These are phyloP conservation scores for Ptiloglossa arizonensis DNA, from an alignment of 1,140 invertebrate species.

Conservation along the genomic window DNA sequence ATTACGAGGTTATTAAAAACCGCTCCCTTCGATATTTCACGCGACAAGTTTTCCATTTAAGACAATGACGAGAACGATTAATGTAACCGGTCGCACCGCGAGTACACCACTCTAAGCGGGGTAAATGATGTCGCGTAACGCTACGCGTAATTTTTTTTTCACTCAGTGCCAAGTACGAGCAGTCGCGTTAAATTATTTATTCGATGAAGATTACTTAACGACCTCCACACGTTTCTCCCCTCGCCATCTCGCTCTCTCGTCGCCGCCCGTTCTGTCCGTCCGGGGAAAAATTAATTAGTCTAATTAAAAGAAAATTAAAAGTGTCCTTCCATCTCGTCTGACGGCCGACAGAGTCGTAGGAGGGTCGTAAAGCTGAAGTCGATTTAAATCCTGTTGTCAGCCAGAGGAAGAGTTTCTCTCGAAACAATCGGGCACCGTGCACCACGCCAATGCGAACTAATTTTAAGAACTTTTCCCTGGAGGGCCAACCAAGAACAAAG, in stretches of 20 bases:
- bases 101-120: neutral
- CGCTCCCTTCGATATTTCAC: neutral
- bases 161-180: neutral
- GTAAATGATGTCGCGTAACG: neutral
- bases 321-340: slow-evolving; percentile 37
- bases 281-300: slow-evolving; percentile 57
- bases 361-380: slow-evolving; percentile 52
- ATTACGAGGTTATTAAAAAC: slow-evolving; percentile 13
- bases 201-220: slow-evolving; percentile 47
- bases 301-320: slow-evolving; percentile 70
- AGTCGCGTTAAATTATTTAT: slow-evolving; percentile 39
- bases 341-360: slow-evolving; percentile 49
- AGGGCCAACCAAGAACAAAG: slow-evolving; percentile 53
- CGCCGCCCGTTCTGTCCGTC: neutral
- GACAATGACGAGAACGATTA: slow-evolving; percentile 16
- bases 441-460: slow-evolving; percentile 65
- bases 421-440: slow-evolving; percentile 39
- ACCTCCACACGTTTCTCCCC: slow-evolving; percentile 2
- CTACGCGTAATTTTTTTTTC: slow-evolving; percentile 19
- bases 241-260: too few relatives aligned
- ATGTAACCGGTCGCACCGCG: slow-evolving; percentile 14
- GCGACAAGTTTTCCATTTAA: neutral
- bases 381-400: slow-evolving; percentile 66
- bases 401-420: slow-evolving; percentile 29
- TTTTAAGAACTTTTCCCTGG: slow-evolving; percentile 57